Evolutionary conservation across 2,888 invertebrate species (phyloP).

Genomic region (Incurvaria masculella): DNA sequence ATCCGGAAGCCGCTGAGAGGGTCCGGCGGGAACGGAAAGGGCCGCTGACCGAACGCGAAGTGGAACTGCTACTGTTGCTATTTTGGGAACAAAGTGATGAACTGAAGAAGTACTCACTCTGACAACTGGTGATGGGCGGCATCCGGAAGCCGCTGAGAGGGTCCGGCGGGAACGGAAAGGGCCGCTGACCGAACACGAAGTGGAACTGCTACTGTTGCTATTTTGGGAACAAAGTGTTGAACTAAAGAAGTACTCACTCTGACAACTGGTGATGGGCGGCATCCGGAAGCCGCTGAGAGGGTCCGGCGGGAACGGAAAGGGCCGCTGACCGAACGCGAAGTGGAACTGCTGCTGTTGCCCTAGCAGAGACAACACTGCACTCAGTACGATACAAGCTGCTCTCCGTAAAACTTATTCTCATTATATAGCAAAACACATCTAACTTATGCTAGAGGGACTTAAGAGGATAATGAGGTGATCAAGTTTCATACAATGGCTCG

Average conservation of each 20-base stretch:
- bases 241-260: constrained; percentile 66
- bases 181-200: constrained; percentile 85
- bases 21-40: constrained; percentile 84
- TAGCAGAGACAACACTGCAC: constrained; percentile 86
- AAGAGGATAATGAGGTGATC: too few relatives aligned
- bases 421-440: too few relatives aligned
- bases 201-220: constrained; percentile 48
- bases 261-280: constrained; percentile 87
- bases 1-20: constrained; percentile 84
- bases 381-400: constrained; percentile 54
- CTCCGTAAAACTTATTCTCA: too few relatives aligned
- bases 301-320: constrained; percentile 84
- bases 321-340: constrained; percentile 85
- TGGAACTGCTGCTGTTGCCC: constrained; percentile 96
- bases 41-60: constrained; percentile 85
- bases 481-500: too few relatives aligned
- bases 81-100: not conserved
- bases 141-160: constrained; percentile 71
- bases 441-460: too few relatives aligned
- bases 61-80: constrained; percentile 91
- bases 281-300: constrained; percentile 84
- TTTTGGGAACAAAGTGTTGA: not conserved
- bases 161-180: constrained; percentile 75
- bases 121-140: constrained; percentile 86
- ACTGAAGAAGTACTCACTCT: constrained; percentile 66